Evolutionary conservation across 2,797 vertebrate species (phyloP).

Genomic region (Iguana delicatissima): DNA sequence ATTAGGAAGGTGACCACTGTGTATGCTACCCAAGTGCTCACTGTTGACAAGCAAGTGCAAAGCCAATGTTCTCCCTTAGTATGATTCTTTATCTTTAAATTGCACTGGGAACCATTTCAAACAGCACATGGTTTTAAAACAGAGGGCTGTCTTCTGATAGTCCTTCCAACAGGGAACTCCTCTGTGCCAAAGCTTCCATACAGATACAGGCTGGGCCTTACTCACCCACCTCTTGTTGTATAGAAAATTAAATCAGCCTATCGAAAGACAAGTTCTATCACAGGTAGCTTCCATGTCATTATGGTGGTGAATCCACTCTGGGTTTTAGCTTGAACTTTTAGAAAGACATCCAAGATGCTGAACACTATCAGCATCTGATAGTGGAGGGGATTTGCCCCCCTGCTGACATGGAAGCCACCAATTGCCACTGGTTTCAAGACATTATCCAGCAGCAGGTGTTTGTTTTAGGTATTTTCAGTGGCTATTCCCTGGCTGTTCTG

Average conservation of each 20-base stretch:
- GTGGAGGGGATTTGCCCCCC: no score
- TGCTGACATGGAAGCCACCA: no score
- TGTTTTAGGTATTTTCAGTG: not conserved
- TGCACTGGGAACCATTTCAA: not conserved
- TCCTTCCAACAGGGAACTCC: no score
- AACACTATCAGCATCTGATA: no score
- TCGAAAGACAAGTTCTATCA: not conserved
- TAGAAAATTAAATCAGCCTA: not conserved
- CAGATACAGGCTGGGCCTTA: not conserved
- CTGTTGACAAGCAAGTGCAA: not conserved
- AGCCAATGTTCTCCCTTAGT: not conserved
- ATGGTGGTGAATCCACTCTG: no score
- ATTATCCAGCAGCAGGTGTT: not conserved
- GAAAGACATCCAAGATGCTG: no score
- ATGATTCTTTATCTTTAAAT: not conserved
- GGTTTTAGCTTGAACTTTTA: no score
- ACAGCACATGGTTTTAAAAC: not conserved
- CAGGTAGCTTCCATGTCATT: no score
- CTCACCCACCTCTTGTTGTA: not conserved
- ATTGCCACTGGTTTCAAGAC: no score
- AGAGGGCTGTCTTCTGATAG: not conserved
- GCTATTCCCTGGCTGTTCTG: not conserved
- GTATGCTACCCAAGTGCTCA: not conserved
- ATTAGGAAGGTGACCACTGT: not conserved
- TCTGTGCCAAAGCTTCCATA: no score